Conservation (phyloP, 1,140 invertebrate species). For the Nylanderia fulva region DNA sequence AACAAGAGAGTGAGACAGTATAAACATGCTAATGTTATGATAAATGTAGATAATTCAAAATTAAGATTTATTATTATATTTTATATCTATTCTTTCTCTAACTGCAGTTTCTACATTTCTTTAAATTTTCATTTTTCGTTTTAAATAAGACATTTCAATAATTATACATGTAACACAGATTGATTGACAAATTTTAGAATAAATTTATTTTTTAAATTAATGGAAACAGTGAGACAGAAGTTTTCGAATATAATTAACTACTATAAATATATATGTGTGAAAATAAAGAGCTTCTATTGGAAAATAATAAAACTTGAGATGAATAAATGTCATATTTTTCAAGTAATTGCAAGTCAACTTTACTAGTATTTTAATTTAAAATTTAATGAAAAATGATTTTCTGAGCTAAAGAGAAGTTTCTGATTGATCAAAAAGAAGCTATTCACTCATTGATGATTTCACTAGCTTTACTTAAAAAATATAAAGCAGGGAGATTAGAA, state of each 20-base stretch:
- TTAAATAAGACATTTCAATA: too few relatives aligned
- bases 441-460: not conserved
- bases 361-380: not conserved
- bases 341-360: not conserved
- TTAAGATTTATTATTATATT: too few relatives aligned
- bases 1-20: not conserved
- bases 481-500: not conserved
- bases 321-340: not conserved
- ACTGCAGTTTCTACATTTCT: too few relatives aligned
- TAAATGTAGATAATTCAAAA: too few relatives aligned
- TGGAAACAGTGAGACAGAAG: not conserved
- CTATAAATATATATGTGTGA: too few relatives aligned
- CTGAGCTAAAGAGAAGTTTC: too few relatives aligned
- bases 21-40: not conserved
- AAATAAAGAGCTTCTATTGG: not conserved
- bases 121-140: too few relatives aligned
- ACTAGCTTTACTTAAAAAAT: not conserved
- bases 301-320: not conserved
- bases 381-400: too few relatives aligned
- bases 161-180: not conserved
- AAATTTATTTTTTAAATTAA: not conserved
- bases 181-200: not conserved
- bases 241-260: not conserved
- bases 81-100: too few relatives aligned
- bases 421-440: not conserved